Conservation (phyloP, 2,113 vertebrate species). For the Telmatochromis brichardi region DNA sequence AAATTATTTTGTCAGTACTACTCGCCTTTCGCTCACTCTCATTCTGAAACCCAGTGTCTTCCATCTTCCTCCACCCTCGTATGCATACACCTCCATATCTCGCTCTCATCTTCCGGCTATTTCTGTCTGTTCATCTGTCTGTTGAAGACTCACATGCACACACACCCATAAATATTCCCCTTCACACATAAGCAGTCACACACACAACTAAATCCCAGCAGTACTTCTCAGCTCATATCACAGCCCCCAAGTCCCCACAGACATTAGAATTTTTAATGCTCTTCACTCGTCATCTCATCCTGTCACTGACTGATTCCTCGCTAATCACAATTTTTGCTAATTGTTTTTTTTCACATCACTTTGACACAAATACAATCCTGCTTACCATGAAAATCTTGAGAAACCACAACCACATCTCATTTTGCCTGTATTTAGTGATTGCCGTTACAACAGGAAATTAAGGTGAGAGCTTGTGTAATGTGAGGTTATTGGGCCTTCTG, state of each 20-base stretch:
- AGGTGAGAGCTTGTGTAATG: not conserved
- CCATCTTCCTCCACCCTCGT: not conserved
- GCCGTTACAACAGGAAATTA: constrained; percentile 15
- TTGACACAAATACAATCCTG: not conserved
- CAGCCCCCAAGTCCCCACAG: not conserved
- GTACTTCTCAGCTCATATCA: constrained; percentile 26
- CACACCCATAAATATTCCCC: constrained; percentile 19
- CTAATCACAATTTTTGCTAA: not conserved
- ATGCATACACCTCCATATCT: constrained; percentile 5
- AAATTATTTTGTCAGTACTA: constrained; percentile 34
- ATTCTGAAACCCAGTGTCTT: not conserved
- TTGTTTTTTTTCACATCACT: not conserved
- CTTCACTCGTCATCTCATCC: not conserved
- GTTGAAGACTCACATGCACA: constrained; percentile 5
- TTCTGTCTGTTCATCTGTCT: constrained; percentile 48
- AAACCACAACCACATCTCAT: not conserved
- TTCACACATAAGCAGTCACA: constrained; percentile 1
- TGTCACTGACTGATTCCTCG: not conserved
- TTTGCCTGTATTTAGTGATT: not conserved
- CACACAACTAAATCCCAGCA: constrained; percentile 7
- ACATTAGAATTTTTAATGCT: constrained; percentile 18
- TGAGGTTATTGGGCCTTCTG: not conserved
- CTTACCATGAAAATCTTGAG: not conserved
- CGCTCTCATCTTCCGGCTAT: constrained; percentile 36
- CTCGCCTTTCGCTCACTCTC: constrained; percentile 12